Evolutionary conservation across 2,888 invertebrate species (phyloP).

Genomic region (Eurytoma adleriae): DNA sequence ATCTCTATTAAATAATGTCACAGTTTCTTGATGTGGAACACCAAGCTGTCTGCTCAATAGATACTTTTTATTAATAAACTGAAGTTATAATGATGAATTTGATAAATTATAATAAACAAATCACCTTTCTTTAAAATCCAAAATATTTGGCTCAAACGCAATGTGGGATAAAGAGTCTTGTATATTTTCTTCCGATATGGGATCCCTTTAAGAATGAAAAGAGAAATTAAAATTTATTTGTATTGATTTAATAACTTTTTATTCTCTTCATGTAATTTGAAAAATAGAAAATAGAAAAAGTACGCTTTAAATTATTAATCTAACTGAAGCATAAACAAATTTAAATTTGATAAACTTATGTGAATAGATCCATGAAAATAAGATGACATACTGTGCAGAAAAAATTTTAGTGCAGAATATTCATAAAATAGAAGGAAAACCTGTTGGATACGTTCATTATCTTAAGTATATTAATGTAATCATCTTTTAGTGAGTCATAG

Average conservation of each 20-base stretch:
- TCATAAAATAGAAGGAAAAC: too few species aligned
- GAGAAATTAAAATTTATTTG: slow-evolving; percentile 30
- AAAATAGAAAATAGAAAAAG: slow-evolving; percentile 15
- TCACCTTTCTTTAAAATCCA: slow-evolving; percentile 85
- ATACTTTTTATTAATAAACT: slow-evolving; percentile 5
- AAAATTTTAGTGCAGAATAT: too few species aligned
- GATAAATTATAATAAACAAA: slow-evolving; percentile 31
- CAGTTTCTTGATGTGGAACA: slow-evolving; percentile 89
- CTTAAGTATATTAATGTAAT: too few species aligned
- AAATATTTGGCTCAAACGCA: slow-evolving; percentile 82
- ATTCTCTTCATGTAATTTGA: too few species aligned
- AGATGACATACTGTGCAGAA: too few species aligned
- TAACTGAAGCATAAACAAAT: not conserved
- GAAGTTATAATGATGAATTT: slow-evolving; percentile 17
- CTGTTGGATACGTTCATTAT: too few species aligned
- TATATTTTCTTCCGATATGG: slow-evolving; percentile 65
- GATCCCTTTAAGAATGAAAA: slow-evolving; percentile 64
- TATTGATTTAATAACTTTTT: not conserved
- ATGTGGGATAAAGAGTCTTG: slow-evolving; percentile 76
- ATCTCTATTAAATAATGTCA: slow-evolving; percentile 92
- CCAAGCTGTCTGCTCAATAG: slow-evolving; percentile 84
- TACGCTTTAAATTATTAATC: not conserved
- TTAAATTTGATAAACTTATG: too few species aligned
- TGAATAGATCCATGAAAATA: too few species aligned
- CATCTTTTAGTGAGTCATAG: not conserved